Conservation (phyloP, 1,140 invertebrate species). For the Sitobion miscanthi region DNA sequence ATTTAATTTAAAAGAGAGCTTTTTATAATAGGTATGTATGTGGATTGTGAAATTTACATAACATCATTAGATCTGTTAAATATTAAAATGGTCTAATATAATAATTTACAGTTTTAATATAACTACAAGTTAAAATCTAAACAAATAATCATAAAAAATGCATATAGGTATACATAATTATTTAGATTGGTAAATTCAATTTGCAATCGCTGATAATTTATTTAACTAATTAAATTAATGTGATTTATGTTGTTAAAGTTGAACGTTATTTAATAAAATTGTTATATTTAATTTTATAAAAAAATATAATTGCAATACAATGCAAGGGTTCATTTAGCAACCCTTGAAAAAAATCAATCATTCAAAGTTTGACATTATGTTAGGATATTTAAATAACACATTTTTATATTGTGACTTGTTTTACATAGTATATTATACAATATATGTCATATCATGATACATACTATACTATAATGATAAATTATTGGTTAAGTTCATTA, state of each 20-base stretch:
- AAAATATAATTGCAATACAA: slow-evolving; percentile 20
- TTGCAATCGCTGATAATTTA: background rate
- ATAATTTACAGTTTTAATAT: background rate
- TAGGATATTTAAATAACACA: background rate
- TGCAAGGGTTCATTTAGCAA: background rate
- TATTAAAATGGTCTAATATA: background rate
- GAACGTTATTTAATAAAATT: background rate
- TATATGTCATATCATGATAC: background rate
- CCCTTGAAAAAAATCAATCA: background rate
- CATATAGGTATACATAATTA: background rate
- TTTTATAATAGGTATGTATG: background rate
- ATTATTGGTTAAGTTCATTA: background rate
- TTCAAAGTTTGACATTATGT: background rate
- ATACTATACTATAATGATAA: background rate
- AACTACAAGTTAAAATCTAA: background rate
- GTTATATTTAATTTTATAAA: background rate
- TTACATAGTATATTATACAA: background rate
- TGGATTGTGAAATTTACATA: background rate
- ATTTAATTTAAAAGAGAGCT: background rate
- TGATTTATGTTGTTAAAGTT: background rate
- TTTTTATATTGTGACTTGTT: background rate
- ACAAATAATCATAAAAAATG: background rate
- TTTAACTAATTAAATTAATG: background rate
- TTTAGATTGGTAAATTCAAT: background rate
- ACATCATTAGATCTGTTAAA: background rate